These are phyloP conservation scores for Sinotaia quadrata DNA, from an alignment of 2,888 invertebrate genomes.

Conservation along the genomic window DNA sequence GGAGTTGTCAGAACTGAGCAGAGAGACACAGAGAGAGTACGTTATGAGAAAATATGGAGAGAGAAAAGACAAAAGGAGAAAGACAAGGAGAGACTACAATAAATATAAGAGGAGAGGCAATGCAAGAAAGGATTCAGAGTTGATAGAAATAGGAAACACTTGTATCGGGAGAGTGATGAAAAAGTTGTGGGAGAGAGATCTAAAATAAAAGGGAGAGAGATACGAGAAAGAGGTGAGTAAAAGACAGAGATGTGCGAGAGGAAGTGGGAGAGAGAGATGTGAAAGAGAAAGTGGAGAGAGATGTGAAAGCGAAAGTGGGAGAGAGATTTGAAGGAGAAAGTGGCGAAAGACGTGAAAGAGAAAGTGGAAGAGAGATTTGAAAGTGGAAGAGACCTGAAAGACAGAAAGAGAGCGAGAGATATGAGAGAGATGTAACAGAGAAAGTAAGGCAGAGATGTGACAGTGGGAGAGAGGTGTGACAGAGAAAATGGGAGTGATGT, in stretches of 20 bases:
- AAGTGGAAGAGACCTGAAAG: not conserved
- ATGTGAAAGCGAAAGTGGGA: too few relatives aligned
- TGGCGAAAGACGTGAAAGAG: too few relatives aligned
- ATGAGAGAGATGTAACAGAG: not conserved
- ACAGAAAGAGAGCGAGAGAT: not conserved
- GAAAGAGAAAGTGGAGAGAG: too few relatives aligned
- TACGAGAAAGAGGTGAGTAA: not conserved
- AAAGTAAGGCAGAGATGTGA: not conserved
- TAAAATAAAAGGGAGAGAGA: not conserved
- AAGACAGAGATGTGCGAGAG: not conserved
- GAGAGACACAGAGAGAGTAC: not conserved
- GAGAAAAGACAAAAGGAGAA: not conserved
- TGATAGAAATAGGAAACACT: not conserved
- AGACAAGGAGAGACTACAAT: not conserved
- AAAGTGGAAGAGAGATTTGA: not conserved
- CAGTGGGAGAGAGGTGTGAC: not conserved
- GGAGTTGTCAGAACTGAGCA: not conserved
- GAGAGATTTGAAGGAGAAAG: too few relatives aligned
- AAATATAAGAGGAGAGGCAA: not conserved
- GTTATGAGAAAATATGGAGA: not conserved
- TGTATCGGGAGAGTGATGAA: not conserved
- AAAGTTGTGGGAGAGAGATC: not conserved
- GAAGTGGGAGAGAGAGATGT: not conserved
- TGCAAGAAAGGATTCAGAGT: not conserved
- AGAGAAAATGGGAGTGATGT: not conserved